Evolutionary conservation across 2,113 vertebrate species (phyloP), one percentile per base, ranked within the genome.

Genomic region (Oreocharis arfaki): DNA sequence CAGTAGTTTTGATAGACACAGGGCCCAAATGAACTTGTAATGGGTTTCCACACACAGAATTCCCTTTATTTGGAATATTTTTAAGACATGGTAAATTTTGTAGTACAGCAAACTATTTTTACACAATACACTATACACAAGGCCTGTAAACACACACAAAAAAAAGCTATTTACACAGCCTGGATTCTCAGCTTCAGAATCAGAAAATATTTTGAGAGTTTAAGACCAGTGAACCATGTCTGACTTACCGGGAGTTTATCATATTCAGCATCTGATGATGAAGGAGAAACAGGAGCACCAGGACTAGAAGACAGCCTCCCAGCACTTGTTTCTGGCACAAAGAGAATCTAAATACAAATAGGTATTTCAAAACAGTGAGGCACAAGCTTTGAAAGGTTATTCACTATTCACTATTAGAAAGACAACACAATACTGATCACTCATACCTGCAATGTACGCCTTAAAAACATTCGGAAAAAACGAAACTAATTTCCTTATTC

Each of bases 201-300:
- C n/a, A 61, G 60, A 47, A 82, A 73, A 70, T 33, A 67, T 22
- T 23, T n/a, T 35, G 19, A 68, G 69, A 80, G 49, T 32, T 32
- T 23, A 79, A 70, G 69, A 60, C 7, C 8, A 35, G 24, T 8
- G 49, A 88, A 42, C 7, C 22, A 47, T 8, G 10, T 35, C 41
- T 92, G 80, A 98, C 98, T 98, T 97, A 99, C 99, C 76, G 98
- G 98, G 57, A 98, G 96, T 64, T 98, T 98, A 93, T 98, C 98
- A 63, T 98, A 98, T 53, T 98, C 97, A 4, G 98, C 98, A 97
- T 98, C 98, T 30, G 98, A 98, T 15, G 98, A 96, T 4, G 98
- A 98, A 20, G 98, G 97, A 95, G 98, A 97, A 76, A 97, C 71
- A 5, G 97, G 96, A 84, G 97, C 95, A 86, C 97, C 98, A 32